Evolutionary conservation across 2,113 vertebrate genomes (phyloP).

Genomic region (Crypturellus undulatus): DNA sequence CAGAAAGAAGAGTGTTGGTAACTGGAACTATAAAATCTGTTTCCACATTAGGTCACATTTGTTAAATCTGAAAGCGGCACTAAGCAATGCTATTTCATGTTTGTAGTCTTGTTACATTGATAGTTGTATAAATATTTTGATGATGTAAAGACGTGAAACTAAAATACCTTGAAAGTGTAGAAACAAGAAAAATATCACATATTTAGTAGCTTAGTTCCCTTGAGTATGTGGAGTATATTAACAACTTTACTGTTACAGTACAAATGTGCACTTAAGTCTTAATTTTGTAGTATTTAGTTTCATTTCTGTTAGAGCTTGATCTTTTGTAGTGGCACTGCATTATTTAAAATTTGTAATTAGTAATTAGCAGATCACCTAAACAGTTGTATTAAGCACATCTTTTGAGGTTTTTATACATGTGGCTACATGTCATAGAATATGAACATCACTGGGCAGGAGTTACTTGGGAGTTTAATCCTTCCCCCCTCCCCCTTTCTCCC

Average conservation of each 20-base stretch:
- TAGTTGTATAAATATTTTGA: not conserved
- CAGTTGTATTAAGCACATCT: not conserved
- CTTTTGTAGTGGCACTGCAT: not conserved
- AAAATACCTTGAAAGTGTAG: not conserved
- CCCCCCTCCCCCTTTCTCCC: too few species aligned
- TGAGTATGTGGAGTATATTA: not conserved
- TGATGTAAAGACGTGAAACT: not conserved
- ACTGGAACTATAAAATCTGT: not conserved
- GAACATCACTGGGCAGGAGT: not conserved
- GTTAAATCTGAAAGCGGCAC: not conserved
- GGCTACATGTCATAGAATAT: not conserved
- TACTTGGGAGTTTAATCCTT: not conserved
- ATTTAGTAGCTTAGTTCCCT: not conserved
- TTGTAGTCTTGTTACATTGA: accelerated
- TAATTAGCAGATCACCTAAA: not conserved
- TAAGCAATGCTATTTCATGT: not conserved
- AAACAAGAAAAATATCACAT: not conserved
- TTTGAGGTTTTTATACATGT: not conserved
- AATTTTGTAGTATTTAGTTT: not conserved
- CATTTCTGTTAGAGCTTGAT: not conserved
- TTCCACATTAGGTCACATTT: not conserved
- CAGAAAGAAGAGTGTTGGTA: not conserved
- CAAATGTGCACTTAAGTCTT: accelerated
- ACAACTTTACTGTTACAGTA: not conserved
- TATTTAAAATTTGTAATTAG: not conserved